Evolutionary conservation across 2,113 vertebrate species (phyloP).

Genomic region (Pseudopipra pipra): DNA sequence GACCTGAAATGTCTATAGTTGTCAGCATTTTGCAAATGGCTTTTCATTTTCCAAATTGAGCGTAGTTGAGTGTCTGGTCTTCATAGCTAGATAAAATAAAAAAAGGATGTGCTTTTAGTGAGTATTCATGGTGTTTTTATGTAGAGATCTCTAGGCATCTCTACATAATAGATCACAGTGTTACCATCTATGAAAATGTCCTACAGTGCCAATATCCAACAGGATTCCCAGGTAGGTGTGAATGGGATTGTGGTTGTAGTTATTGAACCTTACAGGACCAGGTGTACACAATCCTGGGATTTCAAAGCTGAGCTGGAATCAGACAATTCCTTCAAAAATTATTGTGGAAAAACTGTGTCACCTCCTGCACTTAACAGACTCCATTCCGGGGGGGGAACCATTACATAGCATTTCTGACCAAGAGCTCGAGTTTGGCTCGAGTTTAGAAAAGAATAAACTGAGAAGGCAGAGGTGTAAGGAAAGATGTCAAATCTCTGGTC

Average conservation of each 20-base stretch:
- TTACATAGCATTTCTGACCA: not conserved
- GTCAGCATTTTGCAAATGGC: not conserved
- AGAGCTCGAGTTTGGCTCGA: not conserved
- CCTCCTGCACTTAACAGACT: not conserved
- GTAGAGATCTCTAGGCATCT: not conserved
- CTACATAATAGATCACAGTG: not conserved
- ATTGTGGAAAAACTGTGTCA: not conserved
- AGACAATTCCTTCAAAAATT: not conserved
- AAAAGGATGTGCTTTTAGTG: not conserved
- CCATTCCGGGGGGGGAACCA: not conserved
- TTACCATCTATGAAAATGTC: not conserved
- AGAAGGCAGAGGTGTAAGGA: not conserved
- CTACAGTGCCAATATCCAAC: not conserved
- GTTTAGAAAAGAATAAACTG: not conserved
- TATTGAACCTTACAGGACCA: not conserved
- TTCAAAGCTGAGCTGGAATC: not conserved
- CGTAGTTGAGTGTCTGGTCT: not conserved
- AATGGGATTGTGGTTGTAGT: accelerated
- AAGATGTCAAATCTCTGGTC: not conserved
- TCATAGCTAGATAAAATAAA: not conserved
- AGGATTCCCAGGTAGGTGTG: accelerated
- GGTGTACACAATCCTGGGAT: too few relatives aligned
- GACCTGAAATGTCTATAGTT: not conserved
- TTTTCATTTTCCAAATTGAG: not conserved
- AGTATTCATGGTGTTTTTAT: not conserved